Conservation (phyloP, 2,888 invertebrate genomes). For the Andrena bucephala region DNA sequence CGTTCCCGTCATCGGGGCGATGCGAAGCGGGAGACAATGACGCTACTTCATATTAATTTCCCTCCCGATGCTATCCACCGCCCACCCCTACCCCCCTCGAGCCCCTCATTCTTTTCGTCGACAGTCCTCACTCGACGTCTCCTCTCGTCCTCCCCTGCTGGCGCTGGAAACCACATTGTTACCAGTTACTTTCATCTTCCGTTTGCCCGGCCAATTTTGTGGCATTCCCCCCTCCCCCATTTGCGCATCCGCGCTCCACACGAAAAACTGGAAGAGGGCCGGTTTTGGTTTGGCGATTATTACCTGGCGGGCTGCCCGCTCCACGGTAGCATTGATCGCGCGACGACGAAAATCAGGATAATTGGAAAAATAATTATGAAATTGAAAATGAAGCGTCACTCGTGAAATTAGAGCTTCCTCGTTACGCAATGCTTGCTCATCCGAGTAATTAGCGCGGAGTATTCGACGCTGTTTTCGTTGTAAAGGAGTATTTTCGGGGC, state of each 20-base stretch:
- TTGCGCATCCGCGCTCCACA: conserved; percentile 21
- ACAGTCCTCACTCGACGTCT: conserved; percentile 38
- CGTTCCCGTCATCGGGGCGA: conserved; percentile 62
- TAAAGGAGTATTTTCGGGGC: background rate
- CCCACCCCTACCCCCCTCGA: conserved; percentile 51
- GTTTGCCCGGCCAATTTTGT: conserved; percentile 66
- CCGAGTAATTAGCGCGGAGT: background rate
- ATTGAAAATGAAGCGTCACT: background rate
- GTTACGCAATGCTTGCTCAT: background rate
- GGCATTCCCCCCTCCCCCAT: background rate
- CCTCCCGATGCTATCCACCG: conserved; percentile 62
- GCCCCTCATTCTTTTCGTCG: conserved; percentile 58
- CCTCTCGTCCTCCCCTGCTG: conserved; percentile 33
- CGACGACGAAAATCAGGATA: background rate
- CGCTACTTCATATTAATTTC: conserved; percentile 79
- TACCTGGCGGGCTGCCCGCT: background rate
- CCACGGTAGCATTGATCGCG: conserved; percentile 4
- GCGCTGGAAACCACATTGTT: conserved; percentile 75
- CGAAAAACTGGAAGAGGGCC: conserved; percentile 18
- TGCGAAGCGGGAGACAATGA: conserved; percentile 75
- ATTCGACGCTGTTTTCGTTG: background rate
- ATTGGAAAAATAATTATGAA: conserved; percentile 12
- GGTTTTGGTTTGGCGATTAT: conserved; percentile 5
- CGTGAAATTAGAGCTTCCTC: background rate
- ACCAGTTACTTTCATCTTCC: conserved; percentile 75